Percentiles rank a stretch among this genome's conserved stretches.
Evolutionary conservation across 2,797 vertebrate species (phyloP).

Genomic region (Sarcophilus harrisii): DNA sequence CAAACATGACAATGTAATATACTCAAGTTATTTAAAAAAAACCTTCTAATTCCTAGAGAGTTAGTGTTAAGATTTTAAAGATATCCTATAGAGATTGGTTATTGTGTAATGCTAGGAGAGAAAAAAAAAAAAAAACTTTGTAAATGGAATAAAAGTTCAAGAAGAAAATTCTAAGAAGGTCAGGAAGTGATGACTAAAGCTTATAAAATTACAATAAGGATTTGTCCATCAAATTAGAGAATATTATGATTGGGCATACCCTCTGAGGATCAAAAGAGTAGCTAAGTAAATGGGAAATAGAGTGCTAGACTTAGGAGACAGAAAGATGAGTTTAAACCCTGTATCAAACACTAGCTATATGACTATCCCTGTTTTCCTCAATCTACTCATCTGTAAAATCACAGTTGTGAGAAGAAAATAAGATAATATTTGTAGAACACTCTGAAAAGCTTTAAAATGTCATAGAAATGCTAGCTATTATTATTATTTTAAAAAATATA

Average conservation of each 20-base stretch:
- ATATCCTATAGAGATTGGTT: neutral
- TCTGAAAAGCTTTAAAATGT: neutral
- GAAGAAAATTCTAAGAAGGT: neutral
- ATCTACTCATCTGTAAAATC: too few species aligned
- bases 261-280: neutral
- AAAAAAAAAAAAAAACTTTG: neutral
- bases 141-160: slow-evolving; percentile 43
- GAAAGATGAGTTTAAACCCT: neutral
- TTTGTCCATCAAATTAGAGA: neutral
- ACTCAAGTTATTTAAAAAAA: slow-evolving; percentile 4
- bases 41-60: neutral
- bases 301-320: neutral
- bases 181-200: neutral
- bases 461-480: neutral
- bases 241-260: neutral
- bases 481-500: neutral
- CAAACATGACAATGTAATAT: neutral
- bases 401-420: neutral
- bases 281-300: fast-evolving
- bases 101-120: neutral
- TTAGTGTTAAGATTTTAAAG: neutral
- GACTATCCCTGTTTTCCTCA: neutral
- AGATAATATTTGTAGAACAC: neutral
- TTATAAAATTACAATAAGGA: neutral
- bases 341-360: too few species aligned